Evolutionary conservation across 2,797 vertebrate species (phyloP).

Genomic region (Malacoctenus gilli): DNA sequence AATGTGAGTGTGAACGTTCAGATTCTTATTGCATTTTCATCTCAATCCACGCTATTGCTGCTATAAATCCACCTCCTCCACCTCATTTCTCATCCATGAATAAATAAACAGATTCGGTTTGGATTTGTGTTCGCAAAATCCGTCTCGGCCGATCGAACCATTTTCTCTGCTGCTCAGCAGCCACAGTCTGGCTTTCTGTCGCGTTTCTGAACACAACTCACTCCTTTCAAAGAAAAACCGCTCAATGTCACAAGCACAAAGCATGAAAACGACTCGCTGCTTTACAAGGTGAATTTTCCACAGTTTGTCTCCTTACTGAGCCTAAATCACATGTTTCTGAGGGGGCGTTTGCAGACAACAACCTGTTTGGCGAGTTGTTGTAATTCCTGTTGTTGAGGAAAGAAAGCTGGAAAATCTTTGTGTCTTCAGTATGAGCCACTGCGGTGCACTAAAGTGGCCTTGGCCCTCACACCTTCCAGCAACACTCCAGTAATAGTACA

Average conservation of each 20-base stretch:
- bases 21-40: neutral
- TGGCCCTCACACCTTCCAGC: neutral
- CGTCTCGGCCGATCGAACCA: too few relatives aligned
- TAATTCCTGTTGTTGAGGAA: neutral
- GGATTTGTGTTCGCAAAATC: too few relatives aligned
- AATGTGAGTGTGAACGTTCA: conserved; percentile 86
- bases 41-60: too few relatives aligned
- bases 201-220: too few relatives aligned
- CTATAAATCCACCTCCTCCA: too few relatives aligned
- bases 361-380: conserved; percentile 13
- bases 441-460: neutral
- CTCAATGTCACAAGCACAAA: conserved; percentile 10
- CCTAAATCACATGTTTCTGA: neutral
- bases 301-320: neutral
- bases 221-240: too few relatives aligned
- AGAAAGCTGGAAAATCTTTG: too few relatives aligned
- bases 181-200: too few relatives aligned
- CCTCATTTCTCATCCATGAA: too few relatives aligned
- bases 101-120: too few relatives aligned
- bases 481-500: conserved; percentile 6
- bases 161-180: too few relatives aligned
- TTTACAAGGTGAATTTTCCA: neutral
- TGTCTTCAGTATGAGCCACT: neutral
- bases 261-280: neutral
- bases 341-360: neutral